Evolutionary conservation across 2,797 vertebrate genomes (phyloP), one percentile per base, ranked within the genome.

Genomic region (Coluber constrictor): DNA sequence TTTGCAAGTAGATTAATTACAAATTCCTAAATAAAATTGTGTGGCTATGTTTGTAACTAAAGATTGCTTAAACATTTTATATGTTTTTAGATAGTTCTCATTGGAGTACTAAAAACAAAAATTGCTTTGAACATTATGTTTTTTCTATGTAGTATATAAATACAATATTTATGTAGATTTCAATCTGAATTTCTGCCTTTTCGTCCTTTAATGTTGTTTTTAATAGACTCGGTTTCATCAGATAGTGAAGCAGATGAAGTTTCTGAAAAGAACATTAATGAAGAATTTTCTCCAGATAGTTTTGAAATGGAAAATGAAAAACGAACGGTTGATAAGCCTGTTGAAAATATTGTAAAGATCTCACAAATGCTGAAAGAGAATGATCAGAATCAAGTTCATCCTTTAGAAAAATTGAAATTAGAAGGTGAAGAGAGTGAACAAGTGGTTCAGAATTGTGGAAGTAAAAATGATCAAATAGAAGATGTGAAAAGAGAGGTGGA

Each of bases 231-330:
- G 96, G 98, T 98, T 96, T 99, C 99, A 0, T 99, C 98, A 57
- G 99, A 99, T 95, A 99, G 98, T 89, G 99, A 99, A 91, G 97
- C 97, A 59, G 99, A 99, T 94, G 98, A 99, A 90, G 96, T 96
- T 87, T 96, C 98, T 16, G 98, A 99, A 79, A 99, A 99, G 96
- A 98, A 98, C 95, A 96, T 95, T 1, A 98, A 98, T 97, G 98
- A 97, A 94, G 98, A 98, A 92, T 96, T 97, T 94, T 97, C 96
- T 95, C 96, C 93, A 94, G 98, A 97, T 95, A 95, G 87, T 95
- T 97, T 97, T 95, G 98, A 98, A 95, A 92, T 96, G 86, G 98
- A 98, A 95, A 97, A 47, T 1, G 98, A 98, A 92, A 97, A 97
- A 88, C 94, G 96, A 90, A 95, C 86, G 55, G 96, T 97, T 93